Percentiles rank a stretch among this genome's conserved stretches.
phyloP scores from a whole-genome alignment of 2,113 vertebrate species.

The Ophiodon elongatus region DNA sequence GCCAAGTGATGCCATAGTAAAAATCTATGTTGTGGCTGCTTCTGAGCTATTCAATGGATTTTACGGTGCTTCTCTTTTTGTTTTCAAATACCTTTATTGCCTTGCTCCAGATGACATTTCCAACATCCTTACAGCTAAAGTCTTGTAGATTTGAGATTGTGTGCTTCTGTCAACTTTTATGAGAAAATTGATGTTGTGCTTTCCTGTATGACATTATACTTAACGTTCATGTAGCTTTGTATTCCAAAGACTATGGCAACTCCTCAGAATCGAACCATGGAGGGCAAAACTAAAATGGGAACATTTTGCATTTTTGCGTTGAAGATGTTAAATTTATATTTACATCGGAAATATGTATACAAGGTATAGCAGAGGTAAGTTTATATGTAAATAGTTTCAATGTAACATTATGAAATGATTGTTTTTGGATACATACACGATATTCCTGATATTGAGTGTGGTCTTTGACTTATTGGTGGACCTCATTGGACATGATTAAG shows the following conservation, averaged over 20 bases:
- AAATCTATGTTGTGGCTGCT: neutral
- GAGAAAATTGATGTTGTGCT: neutral
- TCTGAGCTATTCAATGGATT: neutral
- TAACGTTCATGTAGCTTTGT: neutral
- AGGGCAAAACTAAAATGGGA: neutral
- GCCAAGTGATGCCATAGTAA: neutral
- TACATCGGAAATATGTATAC: neutral
- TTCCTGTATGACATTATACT: neutral
- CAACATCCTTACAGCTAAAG: neutral
- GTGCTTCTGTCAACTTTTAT: neutral
- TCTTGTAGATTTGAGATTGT: neutral
- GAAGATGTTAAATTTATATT: neutral
- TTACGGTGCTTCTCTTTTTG: neutral
- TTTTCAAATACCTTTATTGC: neutral
- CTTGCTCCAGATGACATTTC: neutral
- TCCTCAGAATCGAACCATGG: neutral
- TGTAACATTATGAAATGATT: neutral
- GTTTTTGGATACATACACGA: conserved; percentile 2
- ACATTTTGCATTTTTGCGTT: neutral
- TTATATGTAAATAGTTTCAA: neutral
- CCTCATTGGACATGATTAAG: conserved; percentile 45
- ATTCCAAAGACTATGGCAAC: neutral
- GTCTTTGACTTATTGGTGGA: conserved; percentile 20
- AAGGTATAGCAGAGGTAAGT: neutral
- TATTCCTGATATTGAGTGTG: neutral